Evolutionary conservation across 2,797 vertebrate genomes (phyloP).

Genomic region (Chaetophractus vellerosus): DNA sequence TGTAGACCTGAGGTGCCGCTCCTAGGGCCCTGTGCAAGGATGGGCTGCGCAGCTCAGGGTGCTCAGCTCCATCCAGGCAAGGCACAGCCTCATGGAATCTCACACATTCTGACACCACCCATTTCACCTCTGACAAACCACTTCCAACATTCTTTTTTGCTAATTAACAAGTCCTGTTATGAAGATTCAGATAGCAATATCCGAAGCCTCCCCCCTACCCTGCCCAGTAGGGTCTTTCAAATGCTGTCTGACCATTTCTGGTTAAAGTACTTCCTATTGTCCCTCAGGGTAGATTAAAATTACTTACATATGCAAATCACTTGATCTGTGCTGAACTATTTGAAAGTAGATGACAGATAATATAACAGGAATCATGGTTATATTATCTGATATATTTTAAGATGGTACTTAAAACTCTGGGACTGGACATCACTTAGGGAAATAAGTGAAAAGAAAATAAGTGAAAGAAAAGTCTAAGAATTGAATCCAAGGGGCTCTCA

Average conservation of each 20-base stretch:
- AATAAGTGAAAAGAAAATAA: background rate
- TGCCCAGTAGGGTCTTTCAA: background rate
- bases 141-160: background rate
- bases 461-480: background rate
- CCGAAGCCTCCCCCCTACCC: background rate
- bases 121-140: background rate
- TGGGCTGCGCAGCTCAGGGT: too few species aligned
- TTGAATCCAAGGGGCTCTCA: background rate
- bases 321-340: background rate
- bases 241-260: background rate
- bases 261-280: background rate
- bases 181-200: background rate
- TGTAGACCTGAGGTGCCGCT: background rate
- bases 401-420: background rate
- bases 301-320: background rate
- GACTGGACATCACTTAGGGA: background rate
- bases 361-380: too few species aligned
- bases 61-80: too few species aligned
- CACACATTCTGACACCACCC: background rate
- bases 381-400: too few species aligned
- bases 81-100: background rate
- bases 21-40: too few species aligned
- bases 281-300: background rate
- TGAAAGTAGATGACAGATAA: slow-evolving; percentile 1
- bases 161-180: background rate